A percentile compares a stretch with the other conserved stretches of the same genome.
Evolutionary conservation across 2,113 vertebrate genomes (phyloP).

Genomic region (Burhinus bistriatus): DNA sequence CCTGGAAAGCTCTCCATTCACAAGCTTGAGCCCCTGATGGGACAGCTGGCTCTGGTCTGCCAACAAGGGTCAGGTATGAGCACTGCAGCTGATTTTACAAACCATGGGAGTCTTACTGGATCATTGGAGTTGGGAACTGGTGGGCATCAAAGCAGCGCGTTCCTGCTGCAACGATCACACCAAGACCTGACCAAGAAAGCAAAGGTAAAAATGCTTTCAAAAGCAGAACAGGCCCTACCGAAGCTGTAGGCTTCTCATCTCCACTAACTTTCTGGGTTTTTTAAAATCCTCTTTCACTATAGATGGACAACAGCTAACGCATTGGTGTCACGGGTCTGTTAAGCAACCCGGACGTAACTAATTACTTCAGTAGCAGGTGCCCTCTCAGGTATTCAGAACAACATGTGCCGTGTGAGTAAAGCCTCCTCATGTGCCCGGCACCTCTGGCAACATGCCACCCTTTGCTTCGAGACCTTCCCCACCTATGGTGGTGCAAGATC

Average conservation of each 20-base stretch:
- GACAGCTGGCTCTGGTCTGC: not conserved
- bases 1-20: not conserved
- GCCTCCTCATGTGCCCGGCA: not conserved
- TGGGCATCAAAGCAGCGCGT: accelerated
- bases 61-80: not conserved
- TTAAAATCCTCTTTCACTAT: not conserved
- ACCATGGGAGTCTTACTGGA: accelerated
- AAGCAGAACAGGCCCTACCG: not conserved
- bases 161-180: not conserved
- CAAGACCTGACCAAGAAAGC: not conserved
- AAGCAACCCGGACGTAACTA: not conserved
- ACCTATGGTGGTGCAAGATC: not conserved
- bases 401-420: not conserved
- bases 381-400: not conserved
- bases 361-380: not conserved
- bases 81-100: not conserved
- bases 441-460: not conserved
- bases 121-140: not conserved
- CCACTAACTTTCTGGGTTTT: not conserved
- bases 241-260: not conserved
- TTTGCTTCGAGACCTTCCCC: not conserved
- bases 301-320: not conserved
- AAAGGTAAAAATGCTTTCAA: not conserved
- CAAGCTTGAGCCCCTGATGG: not conserved
- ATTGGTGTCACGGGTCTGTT: not conserved